Base-by-base conservation (phyloP, 2,797 vertebrate genomes). In the Tiaroga cobitis region DNA sequence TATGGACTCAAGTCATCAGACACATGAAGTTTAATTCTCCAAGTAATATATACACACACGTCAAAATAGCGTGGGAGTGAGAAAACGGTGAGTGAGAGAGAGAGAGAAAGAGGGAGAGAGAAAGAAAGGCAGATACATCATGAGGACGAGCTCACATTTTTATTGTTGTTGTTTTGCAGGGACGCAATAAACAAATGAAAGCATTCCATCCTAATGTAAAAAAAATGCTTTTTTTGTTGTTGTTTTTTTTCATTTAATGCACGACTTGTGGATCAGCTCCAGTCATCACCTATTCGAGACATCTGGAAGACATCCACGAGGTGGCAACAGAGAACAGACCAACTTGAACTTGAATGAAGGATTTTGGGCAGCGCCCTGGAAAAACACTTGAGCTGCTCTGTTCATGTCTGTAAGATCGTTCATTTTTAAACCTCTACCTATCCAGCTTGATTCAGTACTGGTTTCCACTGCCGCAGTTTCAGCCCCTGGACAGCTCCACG, bases 1-100 rank as follows among this genome's bases (percentile, higher is more conserved):
- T 87, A 73, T 24, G 82, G 77, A 87, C 90, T 92, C 91, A 92
- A 88, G 90, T 75, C 81, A 90, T 89, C 88, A 87, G 81, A 78
- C 84, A 90, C 85, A 32, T 87, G 41, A 68, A 83, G 83, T 76
- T 86, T 87, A 85, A 88, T 86, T 88, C 88, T 82, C 84, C 89
- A 89, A 90, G 90, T 85, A 87, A 92, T 84, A 81, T 85, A 74
- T 67, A 72, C 77, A 84, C 86, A 87, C 89, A 87, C 81, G 82
- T 84, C 86, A 26, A 84, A 89, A 83, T 85, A 43, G 72, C 84
- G 89, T 86, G 81, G 81, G 86, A 75, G 76, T 51, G 81, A 74
- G 82, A 87, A 56, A 37, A 37, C 11, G 46, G 21, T n/a, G 86
- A 70, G 84, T 21, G 75, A 63, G 70, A 54, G 70, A 77, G 49